Base-by-base conservation (phyloP, 2,113 vertebrate genomes). In the Holacanthus passer region DNA sequence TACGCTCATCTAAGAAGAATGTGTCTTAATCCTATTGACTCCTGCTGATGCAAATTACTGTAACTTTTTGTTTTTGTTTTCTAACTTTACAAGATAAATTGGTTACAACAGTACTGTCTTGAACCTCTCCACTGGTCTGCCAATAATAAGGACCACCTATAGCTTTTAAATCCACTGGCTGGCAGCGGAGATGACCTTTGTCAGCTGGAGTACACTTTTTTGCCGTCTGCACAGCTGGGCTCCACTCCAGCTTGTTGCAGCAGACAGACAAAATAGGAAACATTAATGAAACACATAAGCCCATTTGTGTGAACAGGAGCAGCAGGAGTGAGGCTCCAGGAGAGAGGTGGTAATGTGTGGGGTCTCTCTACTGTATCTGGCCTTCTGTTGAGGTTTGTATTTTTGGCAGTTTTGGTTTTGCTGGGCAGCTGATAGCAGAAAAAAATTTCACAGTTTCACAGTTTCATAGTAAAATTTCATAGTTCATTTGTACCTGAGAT, bases 401-500 rank as follows among this genome's bases (percentile, higher is more conserved):
- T 35, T 32, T 65, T 12, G 45, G 59, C 2, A 47, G 5, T 27
- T 43, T 35, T 8, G 9, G 10, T 7, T 81, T 41, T 22, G 11
- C 24, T 41, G 37, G 24, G 29, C 16, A 59, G 22, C 22, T n/a
- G 56, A 69, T 3, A 35, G 29, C 32, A 60, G 24, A 17, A n/a
- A n/a, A n/a, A n/a, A n/a, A n/a, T n/a, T n/a, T n/a, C n/a, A n/a
- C n/a, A n/a, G n/a, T n/a, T n/a, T n/a, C n/a, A n/a, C n/a, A n/a
- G n/a, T n/a, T n/a, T n/a, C n/a, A n/a, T n/a, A n/a, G n/a, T n/a
- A n/a, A n/a, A n/a, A n/a, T n/a, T n/a, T n/a, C n/a, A n/a, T n/a
- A n/a, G n/a, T 35, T 47, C 0, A 9, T 70, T 39, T 37, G 65
- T 93, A 99, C 98, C 98, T 92, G 98, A 99, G 91, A 99, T 99